Conservation (phyloP, 1,140 invertebrate species). For the Belonocnema kinseyi region DNA sequence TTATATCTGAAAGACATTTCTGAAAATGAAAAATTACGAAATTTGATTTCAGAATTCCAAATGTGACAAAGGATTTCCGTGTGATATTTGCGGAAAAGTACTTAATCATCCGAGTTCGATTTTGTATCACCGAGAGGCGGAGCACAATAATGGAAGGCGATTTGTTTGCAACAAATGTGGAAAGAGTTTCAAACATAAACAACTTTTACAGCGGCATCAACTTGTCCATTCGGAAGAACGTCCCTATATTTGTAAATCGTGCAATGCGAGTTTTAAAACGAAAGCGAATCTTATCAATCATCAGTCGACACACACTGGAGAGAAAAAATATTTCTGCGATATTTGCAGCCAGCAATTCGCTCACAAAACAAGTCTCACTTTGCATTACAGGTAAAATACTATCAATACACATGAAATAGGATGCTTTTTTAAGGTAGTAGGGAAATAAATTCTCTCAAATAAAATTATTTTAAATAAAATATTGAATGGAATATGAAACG, state of each 20-base stretch:
- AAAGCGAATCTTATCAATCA: slow-evolving; percentile 84
- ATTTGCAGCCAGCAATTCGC: slow-evolving; percentile 86
- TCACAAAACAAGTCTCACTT: slow-evolving; percentile 83
- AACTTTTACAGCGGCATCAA: slow-evolving; percentile 82
- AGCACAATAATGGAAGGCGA: slow-evolving; percentile 79
- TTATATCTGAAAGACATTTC: too few species aligned
- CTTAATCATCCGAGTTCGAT: slow-evolving; percentile 81
- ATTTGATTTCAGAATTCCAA: slow-evolving; percentile 58
- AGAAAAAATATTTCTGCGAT: slow-evolving; percentile 84
- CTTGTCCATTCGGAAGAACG: slow-evolving; percentile 82
- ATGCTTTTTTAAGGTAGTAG: too few species aligned
- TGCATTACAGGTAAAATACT: slow-evolving; percentile 78
- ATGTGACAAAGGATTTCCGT: slow-evolving; percentile 76
- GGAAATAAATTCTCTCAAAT: too few species aligned
- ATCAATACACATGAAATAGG: too few species aligned
- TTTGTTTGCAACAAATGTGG: slow-evolving; percentile 84
- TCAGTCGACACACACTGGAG: slow-evolving; percentile 81
- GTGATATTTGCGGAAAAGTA: slow-evolving; percentile 83
- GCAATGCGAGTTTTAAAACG: slow-evolving; percentile 82
- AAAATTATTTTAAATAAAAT: too few species aligned
- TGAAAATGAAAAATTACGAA: too few species aligned
- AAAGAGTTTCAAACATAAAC: slow-evolving; percentile 83
- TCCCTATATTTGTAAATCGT: slow-evolving; percentile 79
- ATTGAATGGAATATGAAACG: too few species aligned
- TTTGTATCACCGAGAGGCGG: slow-evolving; percentile 83